These are phyloP conservation scores for Grammomys surdaster DNA, from an alignment of 2,113 vertebrate species.

Conservation along the genomic window DNA sequence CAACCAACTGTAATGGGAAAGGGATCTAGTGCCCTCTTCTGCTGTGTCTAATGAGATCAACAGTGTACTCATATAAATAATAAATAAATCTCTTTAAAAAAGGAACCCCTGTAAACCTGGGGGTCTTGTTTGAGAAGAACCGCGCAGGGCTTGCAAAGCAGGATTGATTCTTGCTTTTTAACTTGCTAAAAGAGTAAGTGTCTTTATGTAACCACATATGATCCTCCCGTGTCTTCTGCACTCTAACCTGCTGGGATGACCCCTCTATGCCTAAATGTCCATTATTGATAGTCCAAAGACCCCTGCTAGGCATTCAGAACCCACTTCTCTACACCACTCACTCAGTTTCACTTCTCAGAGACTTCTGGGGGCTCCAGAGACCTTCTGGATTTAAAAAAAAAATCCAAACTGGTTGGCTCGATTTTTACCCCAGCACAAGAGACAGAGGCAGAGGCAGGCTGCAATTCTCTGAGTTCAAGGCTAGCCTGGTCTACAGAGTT, in stretches of 20 bases:
- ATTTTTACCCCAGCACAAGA: neutral
- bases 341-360: neutral
- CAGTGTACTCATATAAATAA: no score
- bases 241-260: neutral
- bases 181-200: slow-evolving; percentile 37
- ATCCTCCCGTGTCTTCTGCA: neutral
- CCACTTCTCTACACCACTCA: neutral
- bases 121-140: neutral
- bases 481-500: neutral
- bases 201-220: neutral
- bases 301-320: neutral
- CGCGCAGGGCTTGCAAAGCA: neutral
- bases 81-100: neutral
- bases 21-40: no score
- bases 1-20: no score
- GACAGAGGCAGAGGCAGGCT: no score
- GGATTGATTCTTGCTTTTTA: neutral
- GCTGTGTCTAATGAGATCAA: no score
- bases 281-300: neutral
- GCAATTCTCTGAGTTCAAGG: neutral
- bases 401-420: neutral
- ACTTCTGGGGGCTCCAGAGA: neutral
- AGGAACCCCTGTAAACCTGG: neutral
- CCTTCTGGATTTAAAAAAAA: neutral
- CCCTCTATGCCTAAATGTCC: neutral